phyloP scores from a whole-genome alignment of 2,888 invertebrate species.

The Odontocolon sp. region DNA sequence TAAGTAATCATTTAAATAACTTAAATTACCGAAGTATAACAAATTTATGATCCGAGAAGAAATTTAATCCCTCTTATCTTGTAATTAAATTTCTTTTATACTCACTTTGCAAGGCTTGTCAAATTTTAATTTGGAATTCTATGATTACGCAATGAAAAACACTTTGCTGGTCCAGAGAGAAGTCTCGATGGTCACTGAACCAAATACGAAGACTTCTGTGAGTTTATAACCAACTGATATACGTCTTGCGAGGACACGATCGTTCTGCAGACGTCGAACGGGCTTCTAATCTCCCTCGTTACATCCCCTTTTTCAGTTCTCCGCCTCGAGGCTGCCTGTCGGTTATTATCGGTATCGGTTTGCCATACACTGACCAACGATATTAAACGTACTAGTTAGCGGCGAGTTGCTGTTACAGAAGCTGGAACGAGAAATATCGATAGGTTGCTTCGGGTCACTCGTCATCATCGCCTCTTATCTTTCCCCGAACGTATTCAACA shows the following conservation, averaged over 20 bases:
- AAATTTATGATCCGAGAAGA: neutral
- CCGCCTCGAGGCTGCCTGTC: neutral
- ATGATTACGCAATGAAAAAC: conserved; percentile 3
- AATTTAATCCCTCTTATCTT: neutral
- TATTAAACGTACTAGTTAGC: neutral
- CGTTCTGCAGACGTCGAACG: conserved; percentile 7
- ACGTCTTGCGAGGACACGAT: conserved; percentile 20
- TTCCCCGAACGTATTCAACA: conserved; percentile 14
- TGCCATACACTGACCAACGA: neutral
- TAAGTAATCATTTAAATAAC: too few species aligned
- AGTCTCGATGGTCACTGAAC: conserved; percentile 48
- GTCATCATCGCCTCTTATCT: conserved; percentile 43
- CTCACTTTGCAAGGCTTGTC: conserved; percentile 36
- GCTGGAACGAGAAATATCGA: conserved; percentile 42
- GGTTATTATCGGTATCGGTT: conserved; percentile 18
- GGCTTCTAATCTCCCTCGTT: conserved; percentile 53
- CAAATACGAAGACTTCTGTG: conserved; percentile 13
- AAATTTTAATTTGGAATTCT: neutral
- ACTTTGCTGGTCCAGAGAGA: conserved; percentile 27
- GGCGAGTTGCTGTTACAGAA: neutral
- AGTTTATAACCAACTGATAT: conserved; percentile 44
- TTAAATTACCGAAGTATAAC: neutral
- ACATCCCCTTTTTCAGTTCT: conserved; percentile 32
- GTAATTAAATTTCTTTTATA: neutral
- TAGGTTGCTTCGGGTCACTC: conserved; percentile 47